Evolutionary conservation across 2,888 invertebrate genomes (phyloP), one percentile per base, ranked within the genome.

Genomic region (Augiades crinisus): DNA sequence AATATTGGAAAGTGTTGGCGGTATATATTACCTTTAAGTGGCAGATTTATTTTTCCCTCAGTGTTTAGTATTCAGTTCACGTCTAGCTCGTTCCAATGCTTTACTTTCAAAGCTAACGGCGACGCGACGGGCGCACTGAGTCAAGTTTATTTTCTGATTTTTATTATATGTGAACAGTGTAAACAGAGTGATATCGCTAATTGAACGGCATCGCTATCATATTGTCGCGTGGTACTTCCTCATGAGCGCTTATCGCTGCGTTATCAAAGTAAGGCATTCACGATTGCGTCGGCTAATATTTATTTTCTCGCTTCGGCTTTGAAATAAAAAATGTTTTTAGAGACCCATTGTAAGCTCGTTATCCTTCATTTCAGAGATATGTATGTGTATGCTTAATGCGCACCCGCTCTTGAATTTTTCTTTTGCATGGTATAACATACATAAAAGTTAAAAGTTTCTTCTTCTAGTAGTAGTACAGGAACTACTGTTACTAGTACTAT

Each of bases 181-280:
- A 38, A 44, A 38, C 37, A 44, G 17, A 38, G 30, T 36, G 13
- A 17, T 36, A 44, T 37, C 44, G 12, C 45, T 53, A 54, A 54
- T 60, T 57, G 51, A 31, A 56, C 31, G 37, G 14, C 30, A 24
- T 21, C 47, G 43, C 49, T 64, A 60, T 62, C 60, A 47, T 53
- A 37, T 60, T 58, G 59, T 63, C 63, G 63, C 67, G 67, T 63
- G 70, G 68, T 70, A 72, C 65, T 80, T 81, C 80, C 80, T 75
- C 70, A 75, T 79, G 72, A 68, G 64, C 63, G 67, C 63, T 78
- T 84, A 84, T 84, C 78, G 67, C 43, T 24, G 47, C 55, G 64
- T 80, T 82, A 84, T 83, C 81, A 62, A 65, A 67, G 61, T 68
- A 64, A 71, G 68, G 67, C 69, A 55, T 59, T 65, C 67, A 63